A percentile compares a stretch with the other conserved stretches of the same genome.
These are phyloP conservation scores for Chrysomela aeneicollis DNA, from an alignment of 2,888 invertebrate genomes.

Conservation along the genomic window DNA sequence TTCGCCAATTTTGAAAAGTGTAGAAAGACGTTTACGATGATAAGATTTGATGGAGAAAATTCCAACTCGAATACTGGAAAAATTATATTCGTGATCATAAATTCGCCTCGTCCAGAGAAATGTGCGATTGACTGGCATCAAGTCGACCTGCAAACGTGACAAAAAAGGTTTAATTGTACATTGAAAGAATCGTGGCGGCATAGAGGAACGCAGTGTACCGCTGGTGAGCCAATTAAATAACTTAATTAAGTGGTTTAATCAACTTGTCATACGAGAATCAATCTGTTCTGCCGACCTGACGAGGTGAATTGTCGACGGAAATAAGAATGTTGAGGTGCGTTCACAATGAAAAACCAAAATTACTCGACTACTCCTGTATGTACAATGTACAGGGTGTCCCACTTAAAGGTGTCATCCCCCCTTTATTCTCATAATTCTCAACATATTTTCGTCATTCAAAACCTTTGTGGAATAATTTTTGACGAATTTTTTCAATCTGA, in stretches of 20 bases:
- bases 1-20: no score
- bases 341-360: not conserved
- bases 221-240: constrained; percentile 64
- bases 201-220: constrained; percentile 52
- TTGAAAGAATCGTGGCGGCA: constrained; percentile 36
- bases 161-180: constrained; percentile 39
- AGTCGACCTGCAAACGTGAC: constrained; percentile 32
- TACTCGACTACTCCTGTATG: no score
- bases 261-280: constrained; percentile 64
- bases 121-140: not conserved
- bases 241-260: constrained; percentile 68
- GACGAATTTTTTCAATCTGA: no score
- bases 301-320: constrained; percentile 50
- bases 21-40: no score
- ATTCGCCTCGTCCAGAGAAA: not conserved
- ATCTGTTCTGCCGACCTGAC: constrained; percentile 49
- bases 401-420: no score
- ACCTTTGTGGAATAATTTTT: no score
- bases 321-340: constrained; percentile 46
- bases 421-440: no score
- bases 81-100: not conserved
- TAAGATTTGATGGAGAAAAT: no score
- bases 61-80: not conserved
- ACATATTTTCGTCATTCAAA: no score
- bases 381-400: no score